Evolutionary conservation across 2,797 vertebrate genomes (phyloP).

Genomic region (Smutsia temminckii): DNA sequence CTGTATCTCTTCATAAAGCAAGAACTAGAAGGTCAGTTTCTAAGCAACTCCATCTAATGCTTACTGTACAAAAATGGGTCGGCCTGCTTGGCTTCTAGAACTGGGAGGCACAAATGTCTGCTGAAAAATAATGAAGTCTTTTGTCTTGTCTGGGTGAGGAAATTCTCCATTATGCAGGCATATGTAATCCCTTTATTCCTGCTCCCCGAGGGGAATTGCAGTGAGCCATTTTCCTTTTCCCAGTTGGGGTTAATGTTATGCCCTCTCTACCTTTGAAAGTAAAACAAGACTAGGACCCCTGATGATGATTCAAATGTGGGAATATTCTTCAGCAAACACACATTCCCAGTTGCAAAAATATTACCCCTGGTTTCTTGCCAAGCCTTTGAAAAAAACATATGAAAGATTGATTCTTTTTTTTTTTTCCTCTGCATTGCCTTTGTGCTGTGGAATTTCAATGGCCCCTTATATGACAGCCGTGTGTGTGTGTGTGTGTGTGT

Average conservation of each 20-base stretch:
- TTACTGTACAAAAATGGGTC: not conserved
- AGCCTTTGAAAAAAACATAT: slow-evolving; percentile 75
- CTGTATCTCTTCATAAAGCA: not conserved
- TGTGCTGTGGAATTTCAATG: slow-evolving; percentile 79
- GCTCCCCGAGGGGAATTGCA: slow-evolving; percentile 72
- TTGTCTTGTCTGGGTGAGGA: slow-evolving; percentile 76
- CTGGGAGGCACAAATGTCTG: slow-evolving; percentile 57
- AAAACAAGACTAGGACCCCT: slow-evolving; percentile 80
- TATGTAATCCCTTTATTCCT: slow-evolving; percentile 73
- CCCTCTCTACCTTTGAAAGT: slow-evolving; percentile 78
- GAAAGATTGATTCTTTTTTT: slow-evolving; percentile 74
- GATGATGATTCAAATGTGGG: slow-evolving; percentile 79
- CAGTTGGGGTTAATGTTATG: slow-evolving; percentile 76
- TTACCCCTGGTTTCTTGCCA: slow-evolving; percentile 79
- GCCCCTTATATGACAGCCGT: slow-evolving; percentile 48
- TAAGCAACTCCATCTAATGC: slow-evolving; percentile 57
- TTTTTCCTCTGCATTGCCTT: slow-evolving; percentile 57
- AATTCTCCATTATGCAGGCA: slow-evolving; percentile 74
- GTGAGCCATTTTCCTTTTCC: slow-evolving; percentile 70
- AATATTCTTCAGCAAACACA: slow-evolving; percentile 80
- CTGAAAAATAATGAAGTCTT: slow-evolving; percentile 77
- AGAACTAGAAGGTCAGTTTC: not conserved
- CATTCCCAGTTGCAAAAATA: slow-evolving; percentile 81
- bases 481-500: slow-evolving; percentile 14
- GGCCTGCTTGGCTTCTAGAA: slow-evolving; percentile 32